Conservation (phyloP, 1,140 invertebrate species). For the Ceratina japonica region DNA sequence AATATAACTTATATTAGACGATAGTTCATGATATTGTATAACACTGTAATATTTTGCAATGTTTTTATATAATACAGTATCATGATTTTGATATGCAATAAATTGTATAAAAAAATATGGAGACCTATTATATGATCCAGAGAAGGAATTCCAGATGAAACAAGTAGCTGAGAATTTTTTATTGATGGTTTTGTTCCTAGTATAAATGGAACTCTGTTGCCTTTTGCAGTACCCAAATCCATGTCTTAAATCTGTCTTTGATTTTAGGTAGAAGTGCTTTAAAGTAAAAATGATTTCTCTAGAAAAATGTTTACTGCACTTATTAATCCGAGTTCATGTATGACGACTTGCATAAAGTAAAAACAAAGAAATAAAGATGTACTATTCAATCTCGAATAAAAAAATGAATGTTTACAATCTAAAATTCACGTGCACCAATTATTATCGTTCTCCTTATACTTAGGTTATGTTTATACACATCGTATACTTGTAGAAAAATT, state of each 20-base stretch:
- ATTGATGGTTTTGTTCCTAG: slow-evolving; percentile 83
- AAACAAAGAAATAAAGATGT: background rate
- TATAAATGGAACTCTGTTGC: slow-evolving; percentile 73
- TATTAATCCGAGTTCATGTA: background rate
- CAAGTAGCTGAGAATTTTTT: slow-evolving; percentile 84
- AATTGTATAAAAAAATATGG: slow-evolving; percentile 44
- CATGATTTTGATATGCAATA: slow-evolving; percentile 48
- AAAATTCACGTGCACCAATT: slow-evolving; percentile 1
- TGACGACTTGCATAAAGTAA: background rate
- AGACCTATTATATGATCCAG: slow-evolving; percentile 84
- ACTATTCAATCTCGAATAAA: background rate
- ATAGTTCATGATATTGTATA: too few species aligned
- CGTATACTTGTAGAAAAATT: too few species aligned
- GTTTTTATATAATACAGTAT: slow-evolving; percentile 49
- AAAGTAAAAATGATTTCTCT: background rate
- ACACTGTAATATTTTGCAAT: too few species aligned
- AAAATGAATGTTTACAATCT: background rate
- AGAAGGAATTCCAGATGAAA: slow-evolving; percentile 86
- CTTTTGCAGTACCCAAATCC: slow-evolving; percentile 34
- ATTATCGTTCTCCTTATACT: too few species aligned
- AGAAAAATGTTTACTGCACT: background rate
- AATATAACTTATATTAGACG: slow-evolving; percentile 44
- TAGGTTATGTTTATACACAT: slow-evolving; percentile 21
- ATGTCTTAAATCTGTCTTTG: slow-evolving; percentile 32
- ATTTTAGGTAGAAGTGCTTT: background rate